Conservation (phyloP, 1,140 invertebrate species). For the Cheumatopsyche charites region DNA sequence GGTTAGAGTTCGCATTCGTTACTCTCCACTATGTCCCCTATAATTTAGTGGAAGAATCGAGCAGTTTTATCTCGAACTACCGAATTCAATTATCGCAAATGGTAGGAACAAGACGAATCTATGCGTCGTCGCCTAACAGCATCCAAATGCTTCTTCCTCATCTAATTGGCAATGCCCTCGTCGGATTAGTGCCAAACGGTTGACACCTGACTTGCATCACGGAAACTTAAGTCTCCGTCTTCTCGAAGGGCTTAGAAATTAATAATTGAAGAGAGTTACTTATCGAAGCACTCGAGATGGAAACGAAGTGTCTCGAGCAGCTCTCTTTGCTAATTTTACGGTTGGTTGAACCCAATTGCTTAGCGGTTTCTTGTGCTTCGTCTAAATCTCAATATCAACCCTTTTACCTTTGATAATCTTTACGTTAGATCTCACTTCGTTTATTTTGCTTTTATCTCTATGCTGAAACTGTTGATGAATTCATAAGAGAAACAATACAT, state of each 20-base stretch:
- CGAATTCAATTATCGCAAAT: background rate
- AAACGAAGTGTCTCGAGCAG: conserved; percentile 46
- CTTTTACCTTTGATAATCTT: conserved; percentile 38
- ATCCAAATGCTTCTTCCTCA: conserved; percentile 29
- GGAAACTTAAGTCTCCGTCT: conserved; percentile 43
- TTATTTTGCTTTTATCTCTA: background rate
- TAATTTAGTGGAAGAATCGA: background rate
- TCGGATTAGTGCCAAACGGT: conserved; percentile 43
- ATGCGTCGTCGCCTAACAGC: conserved; percentile 34
- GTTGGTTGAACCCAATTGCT: conserved; percentile 38
- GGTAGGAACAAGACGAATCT: conserved; percentile 34
- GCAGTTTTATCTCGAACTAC: background rate
- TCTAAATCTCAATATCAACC: no score
- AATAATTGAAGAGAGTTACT: conserved; percentile 42
- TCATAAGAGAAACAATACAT: no score
- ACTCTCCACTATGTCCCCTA: background rate
- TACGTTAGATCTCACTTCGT: background rate
- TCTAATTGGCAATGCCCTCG: conserved; percentile 39
- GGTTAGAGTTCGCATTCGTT: conserved; percentile 29
- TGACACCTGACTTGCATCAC: conserved; percentile 46
- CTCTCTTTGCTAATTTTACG: conserved; percentile 45
- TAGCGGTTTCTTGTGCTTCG: conserved; percentile 4
- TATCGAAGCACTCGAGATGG: conserved; percentile 14
- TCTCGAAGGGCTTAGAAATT: conserved; percentile 34
- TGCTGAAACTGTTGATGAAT: no score